Evolutionary conservation across 1,140 invertebrate species (phyloP), one percentile per base, ranked within the genome.

Genomic region (Drosophila pachea): DNA sequence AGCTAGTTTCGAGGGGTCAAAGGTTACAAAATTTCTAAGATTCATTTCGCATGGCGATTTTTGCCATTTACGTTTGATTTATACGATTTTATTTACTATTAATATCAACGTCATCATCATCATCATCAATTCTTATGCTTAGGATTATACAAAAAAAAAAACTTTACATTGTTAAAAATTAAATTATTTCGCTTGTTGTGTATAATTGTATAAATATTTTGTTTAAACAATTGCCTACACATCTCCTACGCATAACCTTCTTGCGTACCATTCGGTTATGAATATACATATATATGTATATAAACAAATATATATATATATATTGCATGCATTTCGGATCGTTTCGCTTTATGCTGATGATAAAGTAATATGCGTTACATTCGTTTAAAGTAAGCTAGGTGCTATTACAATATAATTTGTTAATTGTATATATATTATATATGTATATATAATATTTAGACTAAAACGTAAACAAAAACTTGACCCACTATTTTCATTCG

Each of bases 181-280:
- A 67, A 74, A 74, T 81, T 81, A 76, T 49, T 69, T 69, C 53
- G 55, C 73, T 59, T 83, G 43, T 64, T 66, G 58, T 66, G 58
- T 78, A 62, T 72, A 68, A 72, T 72, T 75, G 79, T 83, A 76
- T 84, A 78, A 83, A 78, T 83, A 78, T 63, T 73, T 71, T 61
- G 61, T 40, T 78, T 83, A 73, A 83, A 84, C 78, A 83, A 84
- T 83, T 83, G 65, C 79, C 78, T 83, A 83, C 79, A 66, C 59
- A 62, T 78, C 71, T 54, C 5, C 14, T 8, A 59, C 60, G 65
- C 71, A 8, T 36, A 61, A 60, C 60, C 38, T 48, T 50, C 1
- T 49, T 9, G 33, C 8, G 33, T 62, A n/a, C 22, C 7, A 32
- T 43, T 42, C 14, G 29, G 22, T 22, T n/a, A n/a, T n/a, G 4